Base-by-base conservation (phyloP, 2,888 invertebrate species). In the Tetramorium bicarinatum region DNA sequence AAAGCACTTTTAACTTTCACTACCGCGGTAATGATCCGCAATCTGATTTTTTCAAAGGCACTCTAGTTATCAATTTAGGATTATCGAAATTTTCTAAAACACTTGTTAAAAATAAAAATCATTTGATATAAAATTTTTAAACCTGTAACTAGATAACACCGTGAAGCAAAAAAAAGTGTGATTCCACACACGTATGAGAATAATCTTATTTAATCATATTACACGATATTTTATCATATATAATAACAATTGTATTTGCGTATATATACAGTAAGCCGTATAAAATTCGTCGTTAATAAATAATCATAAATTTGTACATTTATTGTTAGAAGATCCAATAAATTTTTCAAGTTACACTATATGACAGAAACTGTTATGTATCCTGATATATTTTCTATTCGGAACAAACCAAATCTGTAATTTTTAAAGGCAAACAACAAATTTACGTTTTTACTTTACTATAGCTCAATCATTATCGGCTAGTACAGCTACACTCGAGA, bases 381-480 rank as follows among this genome's bases (percentile, higher is more conserved):
- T 15, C 15, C 8, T 8, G 11, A 9, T 11, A 11, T 11, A 59
- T 13, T 56, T 72, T 25, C 4, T 41, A 74, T 29, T n/a, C 13
- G 25, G 1, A 61, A 38, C 15, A 8, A 38, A 15, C 3, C 15
- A 3, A 54, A 54, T 44, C 44, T 6, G 0, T 54, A 29, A 49
- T 64, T 77, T 11, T 25, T 49, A 62, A 49, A 41, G 34, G 15
- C 25, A n/a, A n/a, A n/a, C n/a, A n/a, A 34, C 49, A 25, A 75
- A 62, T 61, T 61, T 61, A 61, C 21, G 62, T n/a, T 21, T 34
- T 64, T 11, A 6, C n/a, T 49, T 44, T 44, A n/a, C 8, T 44
- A 56, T 59, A 15, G 44, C 29, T 67, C 56, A 25, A 44, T 77
- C 47, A 49, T 49, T 67, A 56, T 79, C 44, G 38, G 34, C 52